Percentiles rank a stretch among this genome's conserved stretches.
These are phyloP conservation scores for Acholoe squamosa DNA, from an alignment of 2,888 invertebrate genomes.

Conservation along the genomic window DNA sequence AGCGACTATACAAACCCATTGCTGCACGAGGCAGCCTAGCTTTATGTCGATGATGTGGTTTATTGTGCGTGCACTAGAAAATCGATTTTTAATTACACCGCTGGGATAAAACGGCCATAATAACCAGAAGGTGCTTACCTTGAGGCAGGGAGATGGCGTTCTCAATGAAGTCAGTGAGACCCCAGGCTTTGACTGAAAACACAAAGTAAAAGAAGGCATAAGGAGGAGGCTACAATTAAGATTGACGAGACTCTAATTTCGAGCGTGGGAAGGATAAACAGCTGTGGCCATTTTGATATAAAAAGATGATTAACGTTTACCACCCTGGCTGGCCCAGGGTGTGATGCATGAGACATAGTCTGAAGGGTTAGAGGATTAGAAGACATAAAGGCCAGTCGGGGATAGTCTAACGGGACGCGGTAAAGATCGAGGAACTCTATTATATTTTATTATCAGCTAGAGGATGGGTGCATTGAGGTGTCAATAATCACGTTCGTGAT, in stretches of 20 bases:
- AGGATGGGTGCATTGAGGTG: too few species aligned
- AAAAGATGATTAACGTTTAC: not conserved
- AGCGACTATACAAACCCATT: too few species aligned
- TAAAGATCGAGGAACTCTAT: too few species aligned
- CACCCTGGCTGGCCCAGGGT: not conserved
- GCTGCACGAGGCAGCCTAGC: too few species aligned
- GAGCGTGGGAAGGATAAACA: slow-evolving; percentile 14
- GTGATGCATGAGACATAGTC: not conserved
- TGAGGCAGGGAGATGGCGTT: slow-evolving; percentile 53
- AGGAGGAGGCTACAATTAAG: not conserved
- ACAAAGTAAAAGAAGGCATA: slow-evolving; percentile 10
- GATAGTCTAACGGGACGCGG: too few species aligned
- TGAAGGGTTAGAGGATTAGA: not conserved
- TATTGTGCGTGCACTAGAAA: slow-evolving; percentile 19
- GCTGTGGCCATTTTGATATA: slow-evolving; percentile 49
- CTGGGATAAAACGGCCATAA: not conserved
- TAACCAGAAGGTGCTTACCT: slow-evolving; percentile 34
- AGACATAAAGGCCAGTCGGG: not conserved
- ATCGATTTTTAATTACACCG: slow-evolving; percentile 21
- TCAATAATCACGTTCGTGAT: too few species aligned
- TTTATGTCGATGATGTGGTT: not conserved
- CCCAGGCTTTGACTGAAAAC: slow-evolving; percentile 60
- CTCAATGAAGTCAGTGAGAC: slow-evolving; percentile 60
- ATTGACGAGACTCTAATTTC: slow-evolving; percentile 41
- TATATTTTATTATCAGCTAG: too few species aligned